Evolutionary conservation across 2,888 invertebrate genomes (phyloP).

Genomic region (Torymus texanus): DNA sequence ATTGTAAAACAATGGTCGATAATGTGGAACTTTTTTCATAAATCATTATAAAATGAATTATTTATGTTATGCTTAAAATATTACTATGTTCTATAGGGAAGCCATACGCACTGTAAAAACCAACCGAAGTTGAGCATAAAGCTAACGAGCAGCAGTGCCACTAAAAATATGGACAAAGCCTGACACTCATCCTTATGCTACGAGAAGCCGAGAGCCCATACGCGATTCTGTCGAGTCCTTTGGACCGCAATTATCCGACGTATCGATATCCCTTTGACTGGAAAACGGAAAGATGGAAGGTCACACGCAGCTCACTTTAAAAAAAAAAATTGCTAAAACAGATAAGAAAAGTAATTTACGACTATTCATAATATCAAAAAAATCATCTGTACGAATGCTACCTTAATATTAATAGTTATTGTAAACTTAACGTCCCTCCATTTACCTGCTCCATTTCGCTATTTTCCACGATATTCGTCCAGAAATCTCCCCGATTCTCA

Average conservation of each 20-base stretch:
- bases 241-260: constrained; percentile 66
- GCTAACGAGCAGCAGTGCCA: constrained; percentile 72
- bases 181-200: constrained; percentile 67
- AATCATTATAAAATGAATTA: background rate
- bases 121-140: constrained; percentile 71
- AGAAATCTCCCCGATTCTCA: constrained; percentile 50
- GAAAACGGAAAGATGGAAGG: constrained; percentile 63
- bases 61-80: background rate
- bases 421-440: constrained; percentile 69
- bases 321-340: constrained; percentile 61
- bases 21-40: too few species aligned
- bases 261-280: constrained; percentile 63
- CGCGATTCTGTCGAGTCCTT: constrained; percentile 64
- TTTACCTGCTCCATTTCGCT: constrained; percentile 58
- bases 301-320: constrained; percentile 66
- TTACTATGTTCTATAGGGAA: constrained; percentile 64
- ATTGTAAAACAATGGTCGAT: too few species aligned
- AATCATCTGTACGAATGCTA: constrained; percentile 74
- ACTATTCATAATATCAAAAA: constrained; percentile 70
- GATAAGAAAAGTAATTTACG: constrained; percentile 71
- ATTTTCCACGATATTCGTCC: constrained; percentile 51
- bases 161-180: constrained; percentile 64
- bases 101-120: constrained; percentile 73
- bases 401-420: constrained; percentile 73
- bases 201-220: constrained; percentile 64